Conservation (phyloP, 2,797 vertebrate species). For the Picus viridis region DNA sequence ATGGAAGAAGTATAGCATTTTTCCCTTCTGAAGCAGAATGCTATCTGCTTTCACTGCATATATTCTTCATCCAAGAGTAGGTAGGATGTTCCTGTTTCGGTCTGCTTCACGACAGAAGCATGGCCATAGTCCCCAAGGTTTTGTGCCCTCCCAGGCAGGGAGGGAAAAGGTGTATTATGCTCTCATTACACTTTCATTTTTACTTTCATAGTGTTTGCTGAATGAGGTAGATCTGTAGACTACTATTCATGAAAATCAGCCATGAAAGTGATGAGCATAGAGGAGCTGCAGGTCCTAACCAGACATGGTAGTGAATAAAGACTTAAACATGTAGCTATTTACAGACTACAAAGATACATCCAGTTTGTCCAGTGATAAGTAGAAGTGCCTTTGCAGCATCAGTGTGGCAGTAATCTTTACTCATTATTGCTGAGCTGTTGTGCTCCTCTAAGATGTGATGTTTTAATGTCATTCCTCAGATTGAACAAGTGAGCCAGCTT, state of each 20-base stretch:
- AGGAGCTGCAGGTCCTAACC: background rate
- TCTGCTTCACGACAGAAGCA: background rate
- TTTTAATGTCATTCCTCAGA: slow-evolving; percentile 77
- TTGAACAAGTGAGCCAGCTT: slow-evolving; percentile 98
- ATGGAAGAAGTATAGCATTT: background rate
- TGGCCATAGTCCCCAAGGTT: background rate
- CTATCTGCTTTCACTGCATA: background rate
- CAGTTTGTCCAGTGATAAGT: background rate
- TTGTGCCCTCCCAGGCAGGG: background rate
- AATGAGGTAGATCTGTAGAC: background rate
- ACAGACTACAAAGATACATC: background rate
- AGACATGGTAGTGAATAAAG: background rate
- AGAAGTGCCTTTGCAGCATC: background rate
- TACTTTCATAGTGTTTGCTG: background rate
- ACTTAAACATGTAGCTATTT: background rate
- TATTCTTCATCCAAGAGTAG: background rate
- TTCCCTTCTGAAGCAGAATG: background rate
- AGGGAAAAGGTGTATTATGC: background rate
- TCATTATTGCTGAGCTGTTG: background rate
- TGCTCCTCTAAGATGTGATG: background rate
- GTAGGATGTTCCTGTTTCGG: background rate
- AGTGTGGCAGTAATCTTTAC: background rate
- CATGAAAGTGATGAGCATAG: background rate
- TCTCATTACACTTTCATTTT: background rate
- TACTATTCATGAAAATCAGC: background rate